phyloP scores from a whole-genome alignment of 1,140 invertebrate genomes.

The Asbolus verrucosus region DNA sequence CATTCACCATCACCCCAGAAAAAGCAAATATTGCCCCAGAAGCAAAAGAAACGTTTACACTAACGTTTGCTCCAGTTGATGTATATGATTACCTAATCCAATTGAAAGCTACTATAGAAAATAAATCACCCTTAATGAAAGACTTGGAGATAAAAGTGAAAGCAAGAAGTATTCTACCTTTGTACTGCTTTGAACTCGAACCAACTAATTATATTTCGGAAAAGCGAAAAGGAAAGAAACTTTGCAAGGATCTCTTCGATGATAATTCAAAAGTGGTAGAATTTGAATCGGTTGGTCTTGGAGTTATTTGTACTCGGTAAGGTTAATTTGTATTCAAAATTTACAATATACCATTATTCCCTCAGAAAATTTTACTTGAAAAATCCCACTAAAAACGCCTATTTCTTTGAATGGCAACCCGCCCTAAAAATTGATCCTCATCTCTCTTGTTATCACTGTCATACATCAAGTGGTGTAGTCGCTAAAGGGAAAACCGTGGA shows the following conservation, averaged over 20 bases:
- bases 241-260: constrained; percentile 40
- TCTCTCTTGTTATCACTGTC: constrained; percentile 64
- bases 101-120: constrained; percentile 44
- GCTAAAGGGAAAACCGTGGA: constrained; percentile 61
- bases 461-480: constrained; percentile 59
- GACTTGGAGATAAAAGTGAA: constrained; percentile 49
- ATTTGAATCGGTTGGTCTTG: constrained; percentile 64
- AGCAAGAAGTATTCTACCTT: constrained; percentile 63
- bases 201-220: constrained; percentile 51
- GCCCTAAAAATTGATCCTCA: constrained; percentile 39
- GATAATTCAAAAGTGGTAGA: constrained; percentile 63
- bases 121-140: constrained; percentile 44
- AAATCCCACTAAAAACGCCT: constrained; percentile 64
- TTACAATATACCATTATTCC: background rate
- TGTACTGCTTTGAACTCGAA: constrained; percentile 66
- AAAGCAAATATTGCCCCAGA: constrained; percentile 42
- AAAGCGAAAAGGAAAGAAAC: constrained; percentile 10
- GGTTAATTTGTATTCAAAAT: background rate
- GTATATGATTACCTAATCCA: constrained; percentile 48
- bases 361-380: constrained; percentile 16
- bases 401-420: constrained; percentile 63
- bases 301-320: constrained; percentile 51
- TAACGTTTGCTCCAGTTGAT: constrained; percentile 54
- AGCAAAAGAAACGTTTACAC: constrained; percentile 32
- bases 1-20: constrained; percentile 51